phyloP scores from a whole-genome alignment of 1,140 invertebrate species.

The Bicyclus anynana region DNA sequence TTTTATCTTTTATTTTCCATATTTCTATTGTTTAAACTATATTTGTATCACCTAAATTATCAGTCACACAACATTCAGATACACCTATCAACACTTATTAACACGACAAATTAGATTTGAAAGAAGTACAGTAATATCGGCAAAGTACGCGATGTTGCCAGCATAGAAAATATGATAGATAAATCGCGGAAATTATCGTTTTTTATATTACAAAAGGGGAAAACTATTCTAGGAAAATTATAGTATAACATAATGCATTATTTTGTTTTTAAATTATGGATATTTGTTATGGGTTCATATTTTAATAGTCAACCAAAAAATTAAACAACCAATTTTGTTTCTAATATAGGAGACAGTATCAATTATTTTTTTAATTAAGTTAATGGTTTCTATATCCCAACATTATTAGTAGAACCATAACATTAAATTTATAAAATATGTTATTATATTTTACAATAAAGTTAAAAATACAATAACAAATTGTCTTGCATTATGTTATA shows the following conservation, averaged over 20 bases:
- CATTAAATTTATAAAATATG: too few species aligned
- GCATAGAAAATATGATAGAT: conserved; percentile 11
- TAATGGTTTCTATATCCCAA: too few species aligned
- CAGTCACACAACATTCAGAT: conserved; percentile 16
- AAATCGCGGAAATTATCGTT: conserved; percentile 5
- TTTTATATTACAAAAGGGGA: not conserved
- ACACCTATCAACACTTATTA: conserved; percentile 21
- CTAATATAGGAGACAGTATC: too few species aligned
- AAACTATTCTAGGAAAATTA: conserved; percentile 3
- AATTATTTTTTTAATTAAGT: too few species aligned
- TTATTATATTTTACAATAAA: too few species aligned
- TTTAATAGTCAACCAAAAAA: too few species aligned
- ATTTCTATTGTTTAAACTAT: conserved; percentile 13
- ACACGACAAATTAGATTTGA: conserved; percentile 20
- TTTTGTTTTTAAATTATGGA: not conserved
- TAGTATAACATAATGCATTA: conserved; percentile 12
- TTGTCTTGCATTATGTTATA: conserved; percentile 13
- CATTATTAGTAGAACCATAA: too few species aligned
- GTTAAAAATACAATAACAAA: too few species aligned
- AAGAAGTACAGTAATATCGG: conserved; percentile 18
- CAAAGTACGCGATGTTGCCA: conserved; percentile 14
- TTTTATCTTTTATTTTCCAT: too few species aligned
- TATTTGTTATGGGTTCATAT: not conserved
- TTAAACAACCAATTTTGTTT: too few species aligned
- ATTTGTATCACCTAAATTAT: conserved; percentile 18